Conservation (phyloP, 1,140 invertebrate genomes). For the Drosophila pachea region DNA sequence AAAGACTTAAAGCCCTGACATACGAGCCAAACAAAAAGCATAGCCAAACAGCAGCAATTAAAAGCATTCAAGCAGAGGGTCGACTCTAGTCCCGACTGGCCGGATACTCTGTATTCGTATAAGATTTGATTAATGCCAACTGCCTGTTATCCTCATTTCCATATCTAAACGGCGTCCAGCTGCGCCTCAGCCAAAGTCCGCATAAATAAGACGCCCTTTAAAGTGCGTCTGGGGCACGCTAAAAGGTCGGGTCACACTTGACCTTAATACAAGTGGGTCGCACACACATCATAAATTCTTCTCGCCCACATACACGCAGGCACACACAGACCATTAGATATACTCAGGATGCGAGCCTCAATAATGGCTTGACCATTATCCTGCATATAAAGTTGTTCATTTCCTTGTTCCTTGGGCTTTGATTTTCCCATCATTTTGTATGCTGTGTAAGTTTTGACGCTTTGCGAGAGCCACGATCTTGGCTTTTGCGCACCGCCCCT, state of each 20-base stretch:
- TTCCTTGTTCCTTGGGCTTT: slow-evolving; percentile 65
- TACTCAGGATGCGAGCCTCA: slow-evolving; percentile 44
- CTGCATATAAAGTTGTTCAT: slow-evolving; percentile 77
- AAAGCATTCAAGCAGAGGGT: background rate
- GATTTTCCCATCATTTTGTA: slow-evolving; percentile 54
- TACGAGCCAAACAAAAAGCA: slow-evolving; percentile 11
- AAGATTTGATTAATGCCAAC: no score
- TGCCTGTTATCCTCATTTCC: no score
- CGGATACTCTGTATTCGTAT: no score
- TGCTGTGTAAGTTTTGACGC: slow-evolving; percentile 35
- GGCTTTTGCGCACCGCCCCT: slow-evolving; percentile 24
- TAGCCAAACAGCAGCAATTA: slow-evolving; percentile 21
- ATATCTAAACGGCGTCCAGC: no score
- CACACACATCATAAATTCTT: slow-evolving; percentile 49
- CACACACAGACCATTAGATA: background rate
- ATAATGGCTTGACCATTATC: slow-evolving; percentile 73
- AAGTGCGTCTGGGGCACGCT: slow-evolving; percentile 2
- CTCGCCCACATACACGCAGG: slow-evolving; percentile 13
- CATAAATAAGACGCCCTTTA: background rate
- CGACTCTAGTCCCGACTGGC: background rate
- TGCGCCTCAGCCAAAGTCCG: background rate
- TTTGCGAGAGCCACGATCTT: slow-evolving; percentile 35
- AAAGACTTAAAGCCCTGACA: slow-evolving; percentile 41
- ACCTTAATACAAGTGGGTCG: slow-evolving; percentile 4
- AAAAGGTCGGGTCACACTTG: slow-evolving; percentile 1